A percentile compares a stretch with the other conserved stretches of the same genome.
These are phyloP conservation scores for Ariopsis seemanni DNA, from an alignment of 2,113 vertebrate genomes.

Conservation along the genomic window DNA sequence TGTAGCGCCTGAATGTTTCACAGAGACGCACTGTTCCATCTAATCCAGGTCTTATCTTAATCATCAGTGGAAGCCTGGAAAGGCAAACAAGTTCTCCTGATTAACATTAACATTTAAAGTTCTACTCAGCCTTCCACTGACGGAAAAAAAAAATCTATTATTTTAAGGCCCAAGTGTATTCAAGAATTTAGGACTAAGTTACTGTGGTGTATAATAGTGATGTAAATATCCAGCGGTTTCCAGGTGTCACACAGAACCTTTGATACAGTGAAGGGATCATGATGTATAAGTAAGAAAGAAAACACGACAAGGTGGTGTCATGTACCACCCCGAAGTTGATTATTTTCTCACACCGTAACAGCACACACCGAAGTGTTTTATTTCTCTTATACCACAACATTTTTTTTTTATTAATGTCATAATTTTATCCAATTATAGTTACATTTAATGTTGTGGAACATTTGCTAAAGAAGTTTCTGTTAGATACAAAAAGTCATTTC, in stretches of 20 bases:
- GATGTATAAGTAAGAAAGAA: not conserved
- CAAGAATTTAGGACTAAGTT: constrained; percentile 9
- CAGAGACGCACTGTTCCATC: constrained; percentile 78
- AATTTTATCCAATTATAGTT: not conserved
- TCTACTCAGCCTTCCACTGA: constrained; percentile 7
- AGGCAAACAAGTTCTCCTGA: constrained; percentile 46
- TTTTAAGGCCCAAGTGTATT: not conserved
- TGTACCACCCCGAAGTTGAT: too few species aligned
- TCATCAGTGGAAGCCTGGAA: constrained; percentile 67
- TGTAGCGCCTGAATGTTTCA: constrained; percentile 81
- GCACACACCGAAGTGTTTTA: not conserved
- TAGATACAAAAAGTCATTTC: not conserved
- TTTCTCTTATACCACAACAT: not conserved
- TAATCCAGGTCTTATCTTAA: constrained; percentile 78
- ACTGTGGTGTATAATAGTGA: not conserved
- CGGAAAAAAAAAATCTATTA: not conserved
- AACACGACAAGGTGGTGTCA: not conserved
- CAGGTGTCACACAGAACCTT: not conserved
- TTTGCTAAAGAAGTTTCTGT: not conserved
- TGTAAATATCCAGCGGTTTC: constrained; percentile 3
- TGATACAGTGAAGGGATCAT: not conserved
- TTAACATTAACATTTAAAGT: constrained; percentile 37
- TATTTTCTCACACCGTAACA: not conserved
- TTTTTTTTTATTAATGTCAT: not conserved
- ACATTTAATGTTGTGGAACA: not conserved